A percentile compares a stretch with the other conserved stretches of the same genome.
Conservation (phyloP, 2,888 invertebrate species). For the Listrodromus nycthemerus region DNA sequence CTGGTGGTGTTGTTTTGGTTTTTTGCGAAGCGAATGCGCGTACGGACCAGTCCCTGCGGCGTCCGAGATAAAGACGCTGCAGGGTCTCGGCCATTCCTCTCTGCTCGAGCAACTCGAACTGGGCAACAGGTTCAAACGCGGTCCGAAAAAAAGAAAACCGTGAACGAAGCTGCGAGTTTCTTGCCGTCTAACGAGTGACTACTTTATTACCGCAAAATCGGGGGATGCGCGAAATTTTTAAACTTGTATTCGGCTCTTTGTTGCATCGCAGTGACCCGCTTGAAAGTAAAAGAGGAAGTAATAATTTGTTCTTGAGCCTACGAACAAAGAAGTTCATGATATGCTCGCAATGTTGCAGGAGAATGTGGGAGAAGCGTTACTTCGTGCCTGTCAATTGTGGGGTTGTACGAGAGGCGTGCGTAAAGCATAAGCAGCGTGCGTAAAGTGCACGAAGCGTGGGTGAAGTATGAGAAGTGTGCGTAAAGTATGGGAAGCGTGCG, state of each 20-base stretch:
- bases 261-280: too few relatives aligned
- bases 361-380: too few relatives aligned
- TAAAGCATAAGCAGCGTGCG: too few relatives aligned
- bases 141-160: conserved; percentile 25
- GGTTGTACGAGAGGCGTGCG: too few relatives aligned
- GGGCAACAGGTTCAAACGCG: conserved; percentile 42
- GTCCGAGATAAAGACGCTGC: conserved; percentile 22
- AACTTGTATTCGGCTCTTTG: not conserved
- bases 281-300: too few relatives aligned
- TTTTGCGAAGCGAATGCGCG: conserved; percentile 7
- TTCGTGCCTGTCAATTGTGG: too few relatives aligned
- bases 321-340: too few relatives aligned
- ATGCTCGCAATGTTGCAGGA: too few relatives aligned
- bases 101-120: conserved; percentile 18
- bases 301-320: too few relatives aligned
- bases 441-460: too few relatives aligned
- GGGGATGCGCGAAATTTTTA: conserved; percentile 7
- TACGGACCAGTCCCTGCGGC: conserved; percentile 29
- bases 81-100: conserved; percentile 25
- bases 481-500: too few relatives aligned
- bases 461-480: too few relatives aligned
- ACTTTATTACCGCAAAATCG: conserved; percentile 34
- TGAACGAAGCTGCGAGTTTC: conserved; percentile 38
- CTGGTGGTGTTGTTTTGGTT: conserved; percentile 28
- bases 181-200: conserved; percentile 13